Evolutionary conservation across 2,888 invertebrate genomes (phyloP), one percentile per base, ranked within the genome.

Genomic region (Rhingia rostrata): DNA sequence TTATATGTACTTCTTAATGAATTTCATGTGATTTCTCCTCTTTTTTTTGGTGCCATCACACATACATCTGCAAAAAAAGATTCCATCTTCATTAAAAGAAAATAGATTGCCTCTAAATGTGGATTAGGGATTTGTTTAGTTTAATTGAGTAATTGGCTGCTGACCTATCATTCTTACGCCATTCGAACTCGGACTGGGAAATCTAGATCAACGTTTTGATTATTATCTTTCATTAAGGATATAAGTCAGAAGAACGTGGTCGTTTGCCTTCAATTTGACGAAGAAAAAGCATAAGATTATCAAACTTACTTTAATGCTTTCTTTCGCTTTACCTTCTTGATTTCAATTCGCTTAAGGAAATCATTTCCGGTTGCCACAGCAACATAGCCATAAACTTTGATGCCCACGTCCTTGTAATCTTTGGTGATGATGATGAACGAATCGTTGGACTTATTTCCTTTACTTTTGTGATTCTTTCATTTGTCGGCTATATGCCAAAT

Each of bases 61-160:
- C 22, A 22, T 22, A 22, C 22, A 22, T 33, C 4, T 39, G 7
- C 4, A 30, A 10, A 39, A 6, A 54, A 66, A 66, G 43, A 56
- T 45, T 63, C 35, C 39, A 33, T 58, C 58, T 66, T 66, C 66
- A 66, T 74, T 74, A 74, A 43, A 74, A 74, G 56, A 49, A 74
- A 74, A 66, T 64, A 74, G 58, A 66, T 74, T 74, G 66, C 66
- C 66, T 74, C 22, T 10, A 58, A 74, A 74, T 74, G 58, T 56
- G 1, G 74, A 74, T 74, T 74, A 49, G 43, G 66, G 58, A 58
- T 22, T 22, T 22, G 1, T 74, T 49, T 32, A 47, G 58, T 74
- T 47, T 41, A 49, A n/a, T 58, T 58, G 56, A 66, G 66, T 74
- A 74, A 74, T 74, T 74, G 74, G 74, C 74, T 74, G 64, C 51